phyloP scores from a whole-genome alignment of 2,797 vertebrate species.

The Alcedo atthis region DNA sequence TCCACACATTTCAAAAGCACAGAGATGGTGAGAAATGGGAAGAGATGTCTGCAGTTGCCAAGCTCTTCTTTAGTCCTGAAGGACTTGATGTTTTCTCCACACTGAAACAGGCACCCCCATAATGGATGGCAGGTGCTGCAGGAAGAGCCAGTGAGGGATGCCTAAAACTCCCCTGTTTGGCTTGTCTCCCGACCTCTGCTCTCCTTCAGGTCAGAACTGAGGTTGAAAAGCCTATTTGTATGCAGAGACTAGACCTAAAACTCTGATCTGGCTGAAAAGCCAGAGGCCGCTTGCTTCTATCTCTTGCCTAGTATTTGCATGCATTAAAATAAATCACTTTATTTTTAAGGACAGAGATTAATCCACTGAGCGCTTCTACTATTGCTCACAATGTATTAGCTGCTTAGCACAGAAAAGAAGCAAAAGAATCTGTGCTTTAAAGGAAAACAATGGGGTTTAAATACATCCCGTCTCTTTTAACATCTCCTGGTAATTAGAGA shows the following conservation, averaged over 20 bases:
- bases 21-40: not conserved
- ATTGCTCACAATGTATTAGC: slow-evolving; percentile 41
- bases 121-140: not conserved
- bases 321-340: slow-evolving; percentile 46
- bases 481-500: slow-evolving; percentile 63
- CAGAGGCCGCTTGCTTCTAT: not conserved
- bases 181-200: not conserved
- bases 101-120: not conserved
- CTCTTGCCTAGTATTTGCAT: not conserved
- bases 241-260: not conserved
- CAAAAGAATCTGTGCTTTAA: slow-evolving; percentile 36
- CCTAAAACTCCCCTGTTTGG: not conserved
- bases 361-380: slow-evolving; percentile 43
- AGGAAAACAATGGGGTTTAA: slow-evolving; percentile 67
- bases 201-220: not conserved
- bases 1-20: not conserved
- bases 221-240: not conserved
- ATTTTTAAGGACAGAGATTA: slow-evolving; percentile 61
- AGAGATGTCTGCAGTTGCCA: not conserved
- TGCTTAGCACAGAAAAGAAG: slow-evolving; percentile 49
- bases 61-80: not conserved
- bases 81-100: not conserved
- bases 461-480: slow-evolving; percentile 59
- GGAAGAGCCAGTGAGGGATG: not conserved
- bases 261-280: not conserved